Conservation (phyloP, 1,140 invertebrate species). For the Scaptomyza pallida region DNA sequence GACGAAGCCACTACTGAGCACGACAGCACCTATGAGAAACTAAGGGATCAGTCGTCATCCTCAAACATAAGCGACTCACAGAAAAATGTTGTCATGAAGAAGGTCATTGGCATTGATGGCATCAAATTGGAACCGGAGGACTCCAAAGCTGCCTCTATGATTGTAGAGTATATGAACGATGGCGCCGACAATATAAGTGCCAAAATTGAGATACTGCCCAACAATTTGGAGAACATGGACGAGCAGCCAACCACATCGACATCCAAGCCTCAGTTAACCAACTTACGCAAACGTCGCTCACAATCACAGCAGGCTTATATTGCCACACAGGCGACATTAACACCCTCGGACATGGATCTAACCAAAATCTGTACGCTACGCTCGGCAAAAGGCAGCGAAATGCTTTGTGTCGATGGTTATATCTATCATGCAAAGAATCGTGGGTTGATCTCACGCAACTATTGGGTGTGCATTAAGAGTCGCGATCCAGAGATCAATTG, state of each 20-base stretch:
- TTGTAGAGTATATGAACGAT: slow-evolving; percentile 67
- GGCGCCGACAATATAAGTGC: slow-evolving; percentile 64
- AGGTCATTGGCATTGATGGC: slow-evolving; percentile 70
- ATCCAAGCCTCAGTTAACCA: slow-evolving; percentile 61
- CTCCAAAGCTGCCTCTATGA: slow-evolving; percentile 50
- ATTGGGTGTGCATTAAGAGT: slow-evolving; percentile 78
- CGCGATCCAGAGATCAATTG: slow-evolving; percentile 73
- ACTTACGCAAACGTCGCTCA: slow-evolving; percentile 47
- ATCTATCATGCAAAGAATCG: slow-evolving; percentile 78
- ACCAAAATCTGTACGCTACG: slow-evolving; percentile 75
- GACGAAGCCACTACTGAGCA: slow-evolving; percentile 15
- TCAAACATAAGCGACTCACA: background rate
- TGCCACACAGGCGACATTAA: background rate
- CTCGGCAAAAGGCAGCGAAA: slow-evolving; percentile 75
- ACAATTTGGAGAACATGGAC: slow-evolving; percentile 2
- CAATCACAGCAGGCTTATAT: slow-evolving; percentile 1
- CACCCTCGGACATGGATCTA: slow-evolving; percentile 66
- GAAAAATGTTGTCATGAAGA: slow-evolving; percentile 57
- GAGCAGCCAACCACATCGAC: slow-evolving; percentile 31
- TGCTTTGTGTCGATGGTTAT: slow-evolving; percentile 76
- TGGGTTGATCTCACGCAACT: slow-evolving; percentile 71
- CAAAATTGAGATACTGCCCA: slow-evolving; percentile 60
- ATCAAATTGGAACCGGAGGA: slow-evolving; percentile 64
- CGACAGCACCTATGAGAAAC: slow-evolving; percentile 32
- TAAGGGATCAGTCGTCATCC: slow-evolving; percentile 17